These are phyloP conservation scores for Thripadectes ignobilis DNA, from an alignment of 2,797 vertebrate species.

Conservation along the genomic window DNA sequence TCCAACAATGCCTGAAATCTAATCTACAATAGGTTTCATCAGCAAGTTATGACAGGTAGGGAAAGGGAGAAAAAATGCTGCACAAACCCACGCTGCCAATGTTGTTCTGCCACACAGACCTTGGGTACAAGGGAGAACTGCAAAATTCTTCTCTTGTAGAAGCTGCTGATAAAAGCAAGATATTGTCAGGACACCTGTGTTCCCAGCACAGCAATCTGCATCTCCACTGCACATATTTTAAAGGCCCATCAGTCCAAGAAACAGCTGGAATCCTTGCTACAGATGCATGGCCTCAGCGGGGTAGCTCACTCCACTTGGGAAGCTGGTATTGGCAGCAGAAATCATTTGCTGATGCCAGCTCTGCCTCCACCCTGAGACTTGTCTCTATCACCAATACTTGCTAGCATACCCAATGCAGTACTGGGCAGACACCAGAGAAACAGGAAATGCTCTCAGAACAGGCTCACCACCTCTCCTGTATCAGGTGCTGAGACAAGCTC, in stretches of 20 bases:
- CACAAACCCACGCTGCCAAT: background rate
- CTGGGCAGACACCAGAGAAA: background rate
- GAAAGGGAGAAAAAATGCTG: background rate
- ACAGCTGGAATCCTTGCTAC: constrained; percentile 6
- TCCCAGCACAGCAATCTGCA: background rate
- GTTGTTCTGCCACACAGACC: background rate
- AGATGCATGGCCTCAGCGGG: background rate
- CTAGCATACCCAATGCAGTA: background rate
- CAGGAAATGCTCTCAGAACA: background rate
- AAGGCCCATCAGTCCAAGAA: background rate
- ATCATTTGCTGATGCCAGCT: background rate
- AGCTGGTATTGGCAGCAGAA: background rate
- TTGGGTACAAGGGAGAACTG: background rate
- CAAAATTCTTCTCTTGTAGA: background rate
- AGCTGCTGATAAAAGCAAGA: background rate
- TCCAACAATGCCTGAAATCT: constrained; percentile 9
- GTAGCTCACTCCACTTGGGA: background rate
- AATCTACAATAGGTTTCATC: background rate
- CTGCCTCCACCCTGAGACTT: background rate
- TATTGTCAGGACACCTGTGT: background rate
- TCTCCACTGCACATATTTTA: background rate
- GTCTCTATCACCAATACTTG: background rate
- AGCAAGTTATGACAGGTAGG: background rate
- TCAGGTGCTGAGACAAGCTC: constrained; percentile 18
- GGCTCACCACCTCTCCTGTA: background rate